Base-by-base conservation (phyloP, 2,797 vertebrate genomes). In the Anabas testudineus region DNA sequence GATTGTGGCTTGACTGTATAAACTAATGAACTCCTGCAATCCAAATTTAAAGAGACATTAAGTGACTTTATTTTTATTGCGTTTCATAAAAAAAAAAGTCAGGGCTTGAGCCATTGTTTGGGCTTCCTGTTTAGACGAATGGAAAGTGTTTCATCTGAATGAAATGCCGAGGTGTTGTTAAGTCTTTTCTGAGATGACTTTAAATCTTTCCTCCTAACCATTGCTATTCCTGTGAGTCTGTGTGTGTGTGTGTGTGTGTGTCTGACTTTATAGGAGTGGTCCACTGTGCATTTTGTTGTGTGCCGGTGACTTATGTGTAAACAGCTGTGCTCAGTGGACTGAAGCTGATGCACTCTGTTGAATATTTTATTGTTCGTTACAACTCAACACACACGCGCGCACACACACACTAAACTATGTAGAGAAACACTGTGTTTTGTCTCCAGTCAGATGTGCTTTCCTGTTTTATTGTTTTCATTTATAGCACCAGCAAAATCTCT, bases 341-440 rank as follows among this genome's bases (percentile, higher is more conserved):
- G 85, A 81, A 79, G 80, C 83, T 86, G 90, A 91, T 90, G 90
- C 79, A 76, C 73, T 75, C 72, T 66, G 78, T 64, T 92, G 81
- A 93, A 92, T 92, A 90, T 94, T 93, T 93, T 78, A 94, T 84
- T 68, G 73, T 71, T 75, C 51, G 66, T 84, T 66, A 69, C 60
- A 77, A 70, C 67, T 67, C 47, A 48, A 71, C 56, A 59, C 66
- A 28, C 10, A 21, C 52, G 39, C 21, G 36, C 54, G 52, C 49
- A 57, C 42, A 48, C 59, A 70, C 19, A 49, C 52, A 74, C 67
- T 77, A 42, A 19, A 45, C 21, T 22, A 12, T 32, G 37, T 0
- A 46, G 34, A 53, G 58, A 56, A 67, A 61, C 39, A 43, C 39
- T 26, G 28, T 46, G 4, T 32, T 65, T 59, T 74, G 54, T 72